Evolutionary conservation across 2,797 vertebrate species (phyloP), one percentile per base, ranked within the genome.

Genomic region (Xiphorhynchus erythropygius): DNA sequence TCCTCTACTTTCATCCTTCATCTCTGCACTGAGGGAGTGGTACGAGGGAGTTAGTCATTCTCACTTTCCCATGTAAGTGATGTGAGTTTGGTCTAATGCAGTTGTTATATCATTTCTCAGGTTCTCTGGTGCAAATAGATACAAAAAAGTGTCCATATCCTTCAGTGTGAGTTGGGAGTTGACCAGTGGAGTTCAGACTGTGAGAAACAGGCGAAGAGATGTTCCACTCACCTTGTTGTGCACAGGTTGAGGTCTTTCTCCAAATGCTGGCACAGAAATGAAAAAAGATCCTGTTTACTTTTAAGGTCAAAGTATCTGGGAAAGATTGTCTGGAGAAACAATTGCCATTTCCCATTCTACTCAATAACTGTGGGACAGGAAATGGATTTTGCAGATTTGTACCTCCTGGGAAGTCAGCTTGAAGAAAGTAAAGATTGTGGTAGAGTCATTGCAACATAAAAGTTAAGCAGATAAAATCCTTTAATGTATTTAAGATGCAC

Each of bases 381-480:
- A 88, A 94, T 93, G 49, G 87, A 28, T 89, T 92, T 89, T 57
- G 55, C 82, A 84, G 76, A 55, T 62, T 81, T 87, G 69, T 73
- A 28, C 67, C 49, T 91, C 50, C 62, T 81, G 55, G 62, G 69
- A 92, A 79, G 52, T 81, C 67, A 52, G 27, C 37, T 69, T 78
- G 32, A 81, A 76, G 60, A 77, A 86, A 69, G 60, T 65, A 24
- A 89, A 84, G 55, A 27, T 64, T 77, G 37, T 84, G 28, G 44
- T 55, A 42, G 60, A 89, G 70, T 89, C 55, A 39, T 19, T 88
- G 67, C 37, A 35, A 44, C 10, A 21, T 47, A 17, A 39, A 88
- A 89, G 37, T 76, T 52, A 81, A 76, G 60, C 44, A 64, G 60
- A 63, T 76, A 22, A 86, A 92, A 42, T 46, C 7, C 56, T 44